These are phyloP conservation scores for Oxyscelio sp. DNA, from an alignment of 2,888 invertebrate species.

Conservation along the genomic window DNA sequence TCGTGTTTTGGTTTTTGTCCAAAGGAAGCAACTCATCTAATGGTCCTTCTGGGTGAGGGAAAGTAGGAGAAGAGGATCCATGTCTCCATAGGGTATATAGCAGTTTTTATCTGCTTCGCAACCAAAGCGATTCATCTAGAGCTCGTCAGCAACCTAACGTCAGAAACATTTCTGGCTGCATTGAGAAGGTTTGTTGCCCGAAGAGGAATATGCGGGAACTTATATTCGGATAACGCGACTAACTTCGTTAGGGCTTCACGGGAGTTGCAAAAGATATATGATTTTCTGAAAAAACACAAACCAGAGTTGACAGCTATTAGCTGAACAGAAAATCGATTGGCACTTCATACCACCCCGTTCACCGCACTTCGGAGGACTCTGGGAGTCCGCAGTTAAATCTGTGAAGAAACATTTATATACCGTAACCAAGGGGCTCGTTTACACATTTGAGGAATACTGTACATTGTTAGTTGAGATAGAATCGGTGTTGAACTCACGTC, in stretches of 20 bases:
- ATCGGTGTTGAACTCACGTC: too few relatives aligned
- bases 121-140: constrained; percentile 68
- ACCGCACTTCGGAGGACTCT: constrained; percentile 68
- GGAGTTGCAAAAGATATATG: constrained; percentile 58
- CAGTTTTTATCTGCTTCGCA: constrained; percentile 75
- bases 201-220: constrained; percentile 40
- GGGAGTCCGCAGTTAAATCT: too few relatives aligned
- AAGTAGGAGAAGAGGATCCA: constrained; percentile 40
- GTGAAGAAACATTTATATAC: constrained; percentile 73
- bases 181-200: constrained; percentile 55
- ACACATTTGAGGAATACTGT: constrained; percentile 74
- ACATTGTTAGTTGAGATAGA: constrained; percentile 38
- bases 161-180: constrained; percentile 52
- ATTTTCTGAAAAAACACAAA: neutral
- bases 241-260: constrained; percentile 55
- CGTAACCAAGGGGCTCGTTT: neutral
- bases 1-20: constrained; percentile 52
- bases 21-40: constrained; percentile 20
- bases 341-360: constrained; percentile 59
- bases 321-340: constrained; percentile 49
- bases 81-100: constrained; percentile 72
- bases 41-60: constrained; percentile 61
- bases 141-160: constrained; percentile 51
- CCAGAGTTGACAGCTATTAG: constrained; percentile 17
- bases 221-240: constrained; percentile 19